phyloP scores from a whole-genome alignment of 2,888 invertebrate species.

The Strigamia maritima region DNA sequence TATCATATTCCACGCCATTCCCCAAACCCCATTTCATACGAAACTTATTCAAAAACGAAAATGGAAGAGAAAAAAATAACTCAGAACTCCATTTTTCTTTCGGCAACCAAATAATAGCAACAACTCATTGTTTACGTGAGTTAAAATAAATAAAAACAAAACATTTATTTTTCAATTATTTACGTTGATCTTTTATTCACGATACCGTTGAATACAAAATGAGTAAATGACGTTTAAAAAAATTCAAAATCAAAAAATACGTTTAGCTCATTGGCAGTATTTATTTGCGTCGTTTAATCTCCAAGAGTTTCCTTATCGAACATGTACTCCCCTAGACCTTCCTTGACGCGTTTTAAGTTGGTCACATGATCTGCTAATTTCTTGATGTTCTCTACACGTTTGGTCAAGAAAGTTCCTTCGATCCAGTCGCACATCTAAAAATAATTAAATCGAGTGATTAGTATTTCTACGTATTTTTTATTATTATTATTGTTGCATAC shows the following conservation, averaged over 20 bases:
- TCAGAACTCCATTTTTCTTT: no score
- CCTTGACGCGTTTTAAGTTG: slow-evolving; percentile 58
- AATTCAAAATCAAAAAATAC: neutral
- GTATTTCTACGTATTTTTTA: neutral
- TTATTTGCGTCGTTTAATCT: no score
- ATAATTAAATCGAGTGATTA: slow-evolving; percentile 6
- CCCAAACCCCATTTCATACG: neutral
- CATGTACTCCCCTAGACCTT: slow-evolving; percentile 60
- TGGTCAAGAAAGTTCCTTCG: slow-evolving; percentile 67
- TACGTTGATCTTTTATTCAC: no score
- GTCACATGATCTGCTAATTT: slow-evolving; percentile 61
- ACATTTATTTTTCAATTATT: no score
- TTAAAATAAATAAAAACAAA: no score
- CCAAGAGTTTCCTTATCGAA: slow-evolving; percentile 59
- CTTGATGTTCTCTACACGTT: slow-evolving; percentile 68
- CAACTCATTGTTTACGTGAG: no score
- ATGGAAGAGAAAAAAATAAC: no score
- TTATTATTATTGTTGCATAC: slow-evolving; percentile 45
- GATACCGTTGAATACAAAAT: no score
- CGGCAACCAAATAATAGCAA: no score
- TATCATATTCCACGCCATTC: neutral
- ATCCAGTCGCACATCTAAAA: slow-evolving; percentile 64
- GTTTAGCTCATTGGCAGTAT: no score
- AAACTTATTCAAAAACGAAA: neutral
- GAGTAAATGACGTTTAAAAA: no score